Evolutionary conservation across 2,797 vertebrate species (phyloP), one percentile per base, ranked within the genome.

Genomic region (Buphagus erythrorhynchus): DNA sequence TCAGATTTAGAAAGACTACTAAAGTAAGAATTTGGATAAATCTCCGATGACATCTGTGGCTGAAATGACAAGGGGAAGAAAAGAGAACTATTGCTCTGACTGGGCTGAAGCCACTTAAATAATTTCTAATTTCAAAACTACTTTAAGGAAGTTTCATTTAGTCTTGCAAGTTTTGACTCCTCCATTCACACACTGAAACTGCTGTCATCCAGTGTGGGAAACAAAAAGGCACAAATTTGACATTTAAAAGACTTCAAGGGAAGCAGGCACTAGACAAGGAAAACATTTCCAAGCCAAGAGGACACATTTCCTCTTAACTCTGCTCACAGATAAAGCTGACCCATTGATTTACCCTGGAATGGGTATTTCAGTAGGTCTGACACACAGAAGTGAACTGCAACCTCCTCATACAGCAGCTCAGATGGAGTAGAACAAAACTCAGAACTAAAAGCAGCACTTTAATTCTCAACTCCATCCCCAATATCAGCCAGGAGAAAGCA

Each of bases 131-230:
- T 77, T 62, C 40, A 72, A 51, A 87, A 55, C 24, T 31, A 33
- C n/a, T 24, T 48, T 29, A 63, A 69, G 16, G 8, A 87, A 67
- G 13, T 31, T 77, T 59, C 13, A 7, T 40, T 71, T 55, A 21
- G 29, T 26, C 26, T n/a, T 28, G 6, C 15, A 19, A 25, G 31
- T 9, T 19, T 58, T 13, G 29, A 40, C 42, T 57, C 33, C 20
- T 38, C 29, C 12, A 2, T 4, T 26, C 16, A 61, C 2, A 28
- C 29, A 13, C 0, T 25, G 9, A 67, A 66, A 28, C 12, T 15
- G 16, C 12, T 55, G 28, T 24, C 9, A 6, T 42, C 66, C 66
- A n/a, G 4, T 9, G 10, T 20, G 24, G 24, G n/a, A 78, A 62
- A 16, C 25, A 49, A 58, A 15, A 61, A 22, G 22, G 46, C 16